phyloP scores from a whole-genome alignment of 2,888 invertebrate genomes.

The Leptopilina drosophilae region DNA sequence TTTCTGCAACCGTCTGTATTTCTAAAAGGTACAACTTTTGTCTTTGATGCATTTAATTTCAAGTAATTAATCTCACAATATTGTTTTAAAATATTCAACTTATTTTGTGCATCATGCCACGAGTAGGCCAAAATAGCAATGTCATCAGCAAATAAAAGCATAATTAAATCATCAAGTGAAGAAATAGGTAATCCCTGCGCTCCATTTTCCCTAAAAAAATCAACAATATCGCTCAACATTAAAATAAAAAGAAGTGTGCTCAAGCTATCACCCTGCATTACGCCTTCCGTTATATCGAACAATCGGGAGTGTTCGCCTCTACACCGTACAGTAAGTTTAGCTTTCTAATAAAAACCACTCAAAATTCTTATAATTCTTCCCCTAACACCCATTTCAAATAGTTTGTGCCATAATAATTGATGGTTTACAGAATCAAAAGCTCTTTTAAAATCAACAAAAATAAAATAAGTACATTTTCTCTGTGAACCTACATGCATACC shows the following conservation, averaged over 20 bases:
- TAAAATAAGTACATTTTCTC: neutral
- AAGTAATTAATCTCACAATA: constrained; percentile 41
- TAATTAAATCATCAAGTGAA: constrained; percentile 42
- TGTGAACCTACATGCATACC: neutral
- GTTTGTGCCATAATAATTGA: neutral
- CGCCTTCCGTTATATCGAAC: neutral
- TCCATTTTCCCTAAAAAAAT: constrained; percentile 33
- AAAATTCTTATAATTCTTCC: constrained; percentile 10
- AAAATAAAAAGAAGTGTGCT: constrained; percentile 48
- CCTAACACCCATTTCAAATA: neutral
- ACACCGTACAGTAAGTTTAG: constrained; percentile 2
- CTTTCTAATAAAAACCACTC: neutral
- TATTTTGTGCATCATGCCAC: constrained; percentile 34
- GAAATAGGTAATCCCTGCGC: constrained; percentile 3
- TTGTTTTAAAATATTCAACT: constrained; percentile 31
- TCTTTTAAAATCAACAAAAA: constrained; percentile 8
- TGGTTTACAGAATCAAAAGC: constrained; percentile 2
- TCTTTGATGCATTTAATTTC: constrained; percentile 40
- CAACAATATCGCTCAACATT: constrained; percentile 40
- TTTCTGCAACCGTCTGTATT: constrained; percentile 42
- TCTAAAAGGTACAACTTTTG: constrained; percentile 43
- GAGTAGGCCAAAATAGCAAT: constrained; percentile 21
- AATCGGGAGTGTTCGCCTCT: neutral
- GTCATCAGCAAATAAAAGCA: constrained; percentile 33
- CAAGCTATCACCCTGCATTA: constrained; percentile 43